These are phyloP conservation scores for Hippoglossus hippoglossus DNA, from an alignment of 2,797 vertebrate species.

Conservation along the genomic window DNA sequence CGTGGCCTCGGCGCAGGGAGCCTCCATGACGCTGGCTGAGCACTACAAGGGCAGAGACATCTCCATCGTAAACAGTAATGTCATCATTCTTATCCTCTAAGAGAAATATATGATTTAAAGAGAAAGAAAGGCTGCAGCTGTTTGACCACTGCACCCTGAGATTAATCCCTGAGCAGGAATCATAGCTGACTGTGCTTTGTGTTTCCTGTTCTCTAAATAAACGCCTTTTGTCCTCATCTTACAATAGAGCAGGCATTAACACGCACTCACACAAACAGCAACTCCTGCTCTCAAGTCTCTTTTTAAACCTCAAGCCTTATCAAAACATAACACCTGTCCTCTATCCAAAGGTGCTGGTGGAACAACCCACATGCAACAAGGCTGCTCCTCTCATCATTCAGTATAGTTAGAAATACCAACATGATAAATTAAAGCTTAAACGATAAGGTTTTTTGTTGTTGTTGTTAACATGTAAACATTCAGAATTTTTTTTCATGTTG, in stretches of 20 bases:
- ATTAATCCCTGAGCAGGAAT: conserved; percentile 47
- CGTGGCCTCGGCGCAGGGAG: conserved; percentile 93
- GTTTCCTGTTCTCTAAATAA: conserved; percentile 80
- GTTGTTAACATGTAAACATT: neutral
- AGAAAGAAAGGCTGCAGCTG: conserved; percentile 25
- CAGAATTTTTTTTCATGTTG: neutral
- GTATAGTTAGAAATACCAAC: neutral
- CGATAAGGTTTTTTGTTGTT: neutral
- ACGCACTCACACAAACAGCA: conserved; percentile 27
- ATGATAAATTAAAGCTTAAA: neutral
- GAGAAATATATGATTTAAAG: neutral
- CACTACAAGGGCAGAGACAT: conserved; percentile 97
- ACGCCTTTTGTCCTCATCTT: conserved; percentile 71
- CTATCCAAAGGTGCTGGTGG: conserved; percentile 5
- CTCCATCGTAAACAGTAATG: conserved; percentile 93
- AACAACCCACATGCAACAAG: conserved; percentile 14
- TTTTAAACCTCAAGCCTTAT: conserved; percentile 57
- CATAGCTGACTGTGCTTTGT: conserved; percentile 54
- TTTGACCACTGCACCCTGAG: conserved; percentile 26
- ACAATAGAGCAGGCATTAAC: conserved; percentile 65
- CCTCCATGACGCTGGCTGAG: conserved; percentile 90
- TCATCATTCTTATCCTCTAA: conserved; percentile 8
- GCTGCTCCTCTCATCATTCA: neutral
- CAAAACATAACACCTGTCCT: conserved; percentile 62
- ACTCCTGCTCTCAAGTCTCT: conserved; percentile 17